Evolutionary conservation across 1,140 invertebrate species (phyloP), one percentile per base, ranked within the genome.

Genomic region (Leguminivora glycinivorella): DNA sequence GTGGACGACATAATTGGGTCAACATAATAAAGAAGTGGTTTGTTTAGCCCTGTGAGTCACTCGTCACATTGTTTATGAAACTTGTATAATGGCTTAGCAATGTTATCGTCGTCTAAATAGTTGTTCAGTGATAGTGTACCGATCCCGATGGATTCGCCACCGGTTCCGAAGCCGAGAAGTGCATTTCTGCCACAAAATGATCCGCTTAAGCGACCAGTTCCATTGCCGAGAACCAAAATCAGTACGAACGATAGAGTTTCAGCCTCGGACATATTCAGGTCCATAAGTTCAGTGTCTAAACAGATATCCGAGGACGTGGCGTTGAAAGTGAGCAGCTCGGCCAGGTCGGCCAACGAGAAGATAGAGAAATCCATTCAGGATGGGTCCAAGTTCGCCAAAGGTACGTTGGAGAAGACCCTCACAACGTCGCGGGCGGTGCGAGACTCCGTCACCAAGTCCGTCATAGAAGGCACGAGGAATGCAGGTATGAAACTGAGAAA

Each of bases 221-320:
- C 88, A 3, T 75, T 88, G 24, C 88, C 89, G 31, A 82, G 89
- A 47, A 86, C 84, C 12, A 88, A 86, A 74, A 56, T 83, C 6
- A 56, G 60, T n/a, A 80, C 72, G 52, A 75, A 75, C 47, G 87
- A 89, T 10, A 77, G 78, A 63, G 80, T 85, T 14, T 76, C 81
- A 4, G 85, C 87, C 52, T 77, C 84, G 1, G 83, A 88, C 71
- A 82, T 91, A 68, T 71, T 91, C 2, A 79, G 82, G 10, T 89
- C 89, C 22, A 83, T 89, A 40, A 78, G 82, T 70, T 76, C 86
- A 19, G 87, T 84, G 12, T 89, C 86, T 4, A 91, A 89, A 74
- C 88, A 90, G 79, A 76, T 91, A 56, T 83, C 82, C 0, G 89
- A 88, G 66, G 89, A 89, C 79, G 84, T 91, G 3, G 84, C 86